Conservation (phyloP, 2,797 vertebrate genomes). For the Thalassophryne amazonica region DNA sequence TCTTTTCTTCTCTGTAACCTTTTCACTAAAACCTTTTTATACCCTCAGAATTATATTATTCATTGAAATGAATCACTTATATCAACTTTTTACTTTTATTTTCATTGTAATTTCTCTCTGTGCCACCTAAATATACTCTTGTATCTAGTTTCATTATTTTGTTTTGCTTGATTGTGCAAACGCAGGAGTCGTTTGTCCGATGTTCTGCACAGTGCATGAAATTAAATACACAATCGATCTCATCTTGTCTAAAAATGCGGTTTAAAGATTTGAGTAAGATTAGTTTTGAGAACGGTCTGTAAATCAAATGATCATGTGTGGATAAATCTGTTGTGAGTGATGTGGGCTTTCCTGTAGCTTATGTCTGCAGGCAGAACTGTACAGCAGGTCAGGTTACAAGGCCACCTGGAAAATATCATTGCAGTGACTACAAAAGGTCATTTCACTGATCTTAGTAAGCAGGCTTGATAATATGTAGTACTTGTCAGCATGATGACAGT, state of each 20-base stretch:
- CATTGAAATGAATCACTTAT: constrained; percentile 2
- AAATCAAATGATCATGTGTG: constrained; percentile 15
- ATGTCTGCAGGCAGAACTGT: too few species aligned
- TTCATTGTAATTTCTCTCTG: background rate
- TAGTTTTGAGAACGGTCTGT: background rate
- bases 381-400: too few species aligned
- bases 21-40: background rate
- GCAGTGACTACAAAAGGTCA: too few species aligned
- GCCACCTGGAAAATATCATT: too few species aligned
- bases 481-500: too few species aligned
- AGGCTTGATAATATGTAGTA: too few species aligned
- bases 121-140: constrained; percentile 19
- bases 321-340: constrained; percentile 3
- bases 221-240: constrained; percentile 16
- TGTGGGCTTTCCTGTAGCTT: background rate
- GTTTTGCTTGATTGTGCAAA: constrained; percentile 13
- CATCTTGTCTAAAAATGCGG: constrained; percentile 1
- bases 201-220: constrained; percentile 14
- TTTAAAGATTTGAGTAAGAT: background rate
- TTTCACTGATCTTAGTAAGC: too few species aligned
- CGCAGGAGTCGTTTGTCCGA: background rate
- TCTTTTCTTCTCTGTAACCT: background rate
- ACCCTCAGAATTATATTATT: constrained; percentile 4
- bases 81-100: background rate
- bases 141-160: constrained; percentile 1